A percentile compares a stretch with the other conserved stretches of the same genome.
Evolutionary conservation across 1,140 invertebrate species (phyloP).

Genomic region (Pseudomyrmex dendroicus): DNA sequence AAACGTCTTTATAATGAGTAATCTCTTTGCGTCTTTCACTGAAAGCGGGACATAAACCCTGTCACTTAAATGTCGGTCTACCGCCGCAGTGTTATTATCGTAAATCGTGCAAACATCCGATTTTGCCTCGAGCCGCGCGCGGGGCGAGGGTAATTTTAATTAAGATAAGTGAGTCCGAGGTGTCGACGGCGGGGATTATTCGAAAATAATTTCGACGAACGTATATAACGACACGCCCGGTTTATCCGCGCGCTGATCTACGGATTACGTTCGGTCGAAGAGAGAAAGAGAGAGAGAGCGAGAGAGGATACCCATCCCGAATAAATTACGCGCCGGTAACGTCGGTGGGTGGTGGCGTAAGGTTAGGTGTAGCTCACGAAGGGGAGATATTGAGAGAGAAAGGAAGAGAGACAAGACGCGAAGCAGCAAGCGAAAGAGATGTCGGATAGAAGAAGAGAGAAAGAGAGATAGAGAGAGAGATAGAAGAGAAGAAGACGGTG

Average conservation of each 20-base stretch:
- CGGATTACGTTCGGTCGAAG: slow-evolving; percentile 71
- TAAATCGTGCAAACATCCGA: slow-evolving; percentile 52
- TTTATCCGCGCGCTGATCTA: slow-evolving; percentile 65
- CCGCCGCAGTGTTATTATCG: slow-evolving; percentile 32
- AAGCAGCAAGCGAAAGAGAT: slow-evolving; percentile 47
- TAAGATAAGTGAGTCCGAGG: slow-evolving; percentile 58
- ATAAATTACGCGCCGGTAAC: slow-evolving; percentile 77
- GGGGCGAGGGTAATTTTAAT: slow-evolving; percentile 53
- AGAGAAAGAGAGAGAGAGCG: too few relatives aligned
- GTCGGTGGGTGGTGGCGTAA: slow-evolving; percentile 67
- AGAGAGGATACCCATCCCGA: slow-evolving; percentile 65
- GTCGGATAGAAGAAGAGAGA: slow-evolving; percentile 30
- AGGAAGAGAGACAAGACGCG: slow-evolving; percentile 33
- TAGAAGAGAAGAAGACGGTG: slow-evolving; percentile 54
- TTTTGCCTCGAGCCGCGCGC: neutral
- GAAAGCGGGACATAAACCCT: slow-evolving; percentile 18
- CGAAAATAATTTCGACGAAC: slow-evolving; percentile 66
- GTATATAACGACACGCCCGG: slow-evolving; percentile 56
- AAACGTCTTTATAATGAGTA: slow-evolving; percentile 10
- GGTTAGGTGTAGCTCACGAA: slow-evolving; percentile 67
- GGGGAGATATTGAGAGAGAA: slow-evolving; percentile 54
- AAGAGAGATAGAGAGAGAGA: slow-evolving; percentile 45
- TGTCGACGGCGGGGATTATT: slow-evolving; percentile 51
- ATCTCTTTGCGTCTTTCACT: slow-evolving; percentile 19
- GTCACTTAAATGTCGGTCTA: slow-evolving; percentile 37